phyloP scores from a whole-genome alignment of 2,797 vertebrate genomes.

The Hydrophis major region DNA sequence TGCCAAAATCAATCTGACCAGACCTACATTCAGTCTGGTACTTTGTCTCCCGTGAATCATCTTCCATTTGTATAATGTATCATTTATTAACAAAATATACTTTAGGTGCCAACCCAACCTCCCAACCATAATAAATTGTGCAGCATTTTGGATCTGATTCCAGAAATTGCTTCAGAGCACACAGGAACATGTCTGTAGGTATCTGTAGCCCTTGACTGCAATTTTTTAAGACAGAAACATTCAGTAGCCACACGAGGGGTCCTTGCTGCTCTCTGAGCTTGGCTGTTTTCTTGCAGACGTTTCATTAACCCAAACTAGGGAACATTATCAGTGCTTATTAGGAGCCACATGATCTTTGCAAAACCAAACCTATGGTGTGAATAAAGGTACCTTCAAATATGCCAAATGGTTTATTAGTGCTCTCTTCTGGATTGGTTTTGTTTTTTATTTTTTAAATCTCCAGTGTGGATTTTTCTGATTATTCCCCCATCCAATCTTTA shows the following conservation, averaged over 20 bases:
- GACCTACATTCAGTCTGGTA: not conserved
- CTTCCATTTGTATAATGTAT: not conserved
- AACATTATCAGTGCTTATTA: not conserved
- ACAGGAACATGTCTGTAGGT: not conserved
- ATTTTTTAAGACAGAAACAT: not conserved
- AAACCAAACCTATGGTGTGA: not conserved
- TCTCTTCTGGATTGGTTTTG: not conserved
- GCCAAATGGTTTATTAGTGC: not conserved
- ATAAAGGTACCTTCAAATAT: not conserved
- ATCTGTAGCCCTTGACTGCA: not conserved
- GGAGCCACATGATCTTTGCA: not conserved
- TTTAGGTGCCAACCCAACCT: not conserved
- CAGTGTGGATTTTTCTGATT: not conserved
- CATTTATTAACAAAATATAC: not conserved
- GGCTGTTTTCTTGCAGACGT: not conserved
- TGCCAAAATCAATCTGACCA: accelerated
- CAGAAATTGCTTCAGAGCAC: not conserved
- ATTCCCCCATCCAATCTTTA: not conserved
- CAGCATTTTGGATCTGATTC: not conserved
- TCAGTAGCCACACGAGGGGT: not conserved
- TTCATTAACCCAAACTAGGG: not conserved
- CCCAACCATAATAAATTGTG: not conserved
- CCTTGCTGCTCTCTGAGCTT: not conserved
- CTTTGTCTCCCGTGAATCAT: not conserved
- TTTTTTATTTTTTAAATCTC: not conserved